These are phyloP conservation scores for Ochropacha duplaris DNA, from an alignment of 2,888 invertebrate species.

Conservation along the genomic window DNA sequence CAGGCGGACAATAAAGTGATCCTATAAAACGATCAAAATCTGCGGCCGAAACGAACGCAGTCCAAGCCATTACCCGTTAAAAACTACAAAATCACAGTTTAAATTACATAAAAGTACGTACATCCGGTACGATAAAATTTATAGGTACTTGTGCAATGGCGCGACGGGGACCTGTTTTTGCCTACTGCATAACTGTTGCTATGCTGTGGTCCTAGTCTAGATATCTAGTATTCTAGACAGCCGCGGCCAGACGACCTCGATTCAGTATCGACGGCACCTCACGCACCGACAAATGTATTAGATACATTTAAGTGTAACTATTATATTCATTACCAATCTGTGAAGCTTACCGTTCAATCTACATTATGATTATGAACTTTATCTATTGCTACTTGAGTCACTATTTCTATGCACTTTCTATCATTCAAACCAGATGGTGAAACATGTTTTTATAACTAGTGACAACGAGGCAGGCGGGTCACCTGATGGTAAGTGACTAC, in stretches of 20 bases:
- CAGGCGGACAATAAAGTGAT: too few relatives aligned
- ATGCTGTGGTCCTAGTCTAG: conserved; percentile 24
- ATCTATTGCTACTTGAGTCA: neutral
- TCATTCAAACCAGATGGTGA: too few relatives aligned
- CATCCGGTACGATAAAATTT: neutral
- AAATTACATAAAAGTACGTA: too few relatives aligned
- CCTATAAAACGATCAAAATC: too few relatives aligned
- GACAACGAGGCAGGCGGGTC: too few relatives aligned
- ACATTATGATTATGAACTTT: neutral
- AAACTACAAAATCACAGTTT: too few relatives aligned
- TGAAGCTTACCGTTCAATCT: neutral
- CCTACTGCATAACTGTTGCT: conserved; percentile 6
- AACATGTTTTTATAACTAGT: too few relatives aligned
- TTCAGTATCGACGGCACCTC: conserved; percentile 11
- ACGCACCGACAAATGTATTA: conserved; percentile 9
- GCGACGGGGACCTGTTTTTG: neutral
- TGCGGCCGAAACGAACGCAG: too few relatives aligned
- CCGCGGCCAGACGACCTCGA: conserved; percentile 33
- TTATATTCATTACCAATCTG: neutral
- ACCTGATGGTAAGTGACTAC: too few relatives aligned
- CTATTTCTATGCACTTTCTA: neutral
- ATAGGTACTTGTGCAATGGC: neutral
- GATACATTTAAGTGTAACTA: neutral
- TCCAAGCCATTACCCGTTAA: too few relatives aligned
- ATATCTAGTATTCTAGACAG: conserved; percentile 16